Base-by-base conservation (phyloP, 2,797 vertebrate genomes). In the Sandelia bainsii region DNA sequence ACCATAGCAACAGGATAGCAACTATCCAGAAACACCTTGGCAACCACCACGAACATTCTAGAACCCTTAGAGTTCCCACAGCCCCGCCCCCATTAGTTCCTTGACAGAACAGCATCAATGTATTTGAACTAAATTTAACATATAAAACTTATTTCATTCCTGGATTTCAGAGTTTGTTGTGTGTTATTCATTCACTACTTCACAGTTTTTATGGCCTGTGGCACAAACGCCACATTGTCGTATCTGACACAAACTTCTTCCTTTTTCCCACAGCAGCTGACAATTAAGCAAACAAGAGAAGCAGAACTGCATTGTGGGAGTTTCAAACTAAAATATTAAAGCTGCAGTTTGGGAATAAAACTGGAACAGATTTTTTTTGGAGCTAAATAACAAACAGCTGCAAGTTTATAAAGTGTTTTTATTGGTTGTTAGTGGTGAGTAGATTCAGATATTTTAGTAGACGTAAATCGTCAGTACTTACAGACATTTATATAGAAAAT, bases 271-370 rank as follows among this genome's bases (percentile, higher is more conserved):
- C 69, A 62, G 56, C 57, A 9, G 14, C 49, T 37, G 34, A 62
- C n/a, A 34, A 23, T 16, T 19, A 37, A 42, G 14, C 51, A 64
- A 57, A 69, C 25, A 34, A 20, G 14, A 13, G 12, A 42, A 63
- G 48, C 37, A 60, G 34, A 58, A 58, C 2, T 52, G 61, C 60
- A 68, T 39, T 40, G 22, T 62, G 64, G 72, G 77, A 79, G 56
- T 23, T 25, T 5, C 7, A 20, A 34, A 54, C 1, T 2, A 11
- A 53, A 57, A 52, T 11, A n/a, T 53, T n/a, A 29, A 32, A 53
- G 27, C 51, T 53, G 3, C 27, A 16, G 11, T 32, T 32, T 32
- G 8, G n/a, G n/a, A n/a, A n/a, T n/a, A n/a, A n/a, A n/a, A n/a
- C n/a, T n/a, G n/a, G n/a, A n/a, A n/a, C n/a, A n/a, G n/a, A n/a